Conservation (phyloP, 1,140 invertebrate genomes). For the Ceratina australensis region DNA sequence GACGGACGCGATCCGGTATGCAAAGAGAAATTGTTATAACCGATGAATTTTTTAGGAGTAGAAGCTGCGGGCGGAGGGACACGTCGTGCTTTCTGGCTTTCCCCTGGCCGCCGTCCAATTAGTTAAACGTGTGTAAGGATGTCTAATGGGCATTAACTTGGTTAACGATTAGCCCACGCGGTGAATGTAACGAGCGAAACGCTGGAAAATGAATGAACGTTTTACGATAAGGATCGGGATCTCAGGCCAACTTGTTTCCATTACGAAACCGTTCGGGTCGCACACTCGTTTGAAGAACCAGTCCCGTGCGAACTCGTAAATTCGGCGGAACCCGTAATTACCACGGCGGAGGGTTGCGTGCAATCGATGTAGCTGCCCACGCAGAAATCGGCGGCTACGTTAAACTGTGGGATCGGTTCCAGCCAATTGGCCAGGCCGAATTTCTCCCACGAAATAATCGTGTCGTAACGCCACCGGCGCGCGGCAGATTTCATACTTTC, state of each 20-base stretch:
- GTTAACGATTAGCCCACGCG: no score
- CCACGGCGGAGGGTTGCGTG: neutral
- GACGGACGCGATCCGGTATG: neutral
- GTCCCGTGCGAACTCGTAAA: neutral
- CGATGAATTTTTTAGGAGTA: conserved; percentile 14
- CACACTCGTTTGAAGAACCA: neutral
- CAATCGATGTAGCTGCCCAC: neutral
- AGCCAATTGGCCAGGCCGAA: conserved; percentile 5
- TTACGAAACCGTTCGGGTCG: neutral
- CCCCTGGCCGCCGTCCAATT: conserved; percentile 20
- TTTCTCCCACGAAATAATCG: conserved; percentile 44
- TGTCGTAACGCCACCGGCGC: conserved; percentile 46
- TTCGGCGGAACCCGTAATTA: neutral
- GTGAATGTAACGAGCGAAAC: neutral
- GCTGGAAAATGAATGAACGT: neutral
- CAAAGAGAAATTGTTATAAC: conserved; percentile 4
- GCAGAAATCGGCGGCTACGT: conserved; percentile 23
- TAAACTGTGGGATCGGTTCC: conserved; percentile 29
- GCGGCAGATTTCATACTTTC: conserved; percentile 43
- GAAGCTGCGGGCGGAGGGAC: conserved; percentile 6
- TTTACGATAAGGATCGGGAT: neutral
- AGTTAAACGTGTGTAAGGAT: neutral
- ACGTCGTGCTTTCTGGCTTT: conserved; percentile 5
- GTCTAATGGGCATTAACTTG: neutral
- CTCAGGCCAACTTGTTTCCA: neutral